phyloP scores from a whole-genome alignment of 92 coral and sea anemone genomes.

The Zoanthus sociatus region DNA sequence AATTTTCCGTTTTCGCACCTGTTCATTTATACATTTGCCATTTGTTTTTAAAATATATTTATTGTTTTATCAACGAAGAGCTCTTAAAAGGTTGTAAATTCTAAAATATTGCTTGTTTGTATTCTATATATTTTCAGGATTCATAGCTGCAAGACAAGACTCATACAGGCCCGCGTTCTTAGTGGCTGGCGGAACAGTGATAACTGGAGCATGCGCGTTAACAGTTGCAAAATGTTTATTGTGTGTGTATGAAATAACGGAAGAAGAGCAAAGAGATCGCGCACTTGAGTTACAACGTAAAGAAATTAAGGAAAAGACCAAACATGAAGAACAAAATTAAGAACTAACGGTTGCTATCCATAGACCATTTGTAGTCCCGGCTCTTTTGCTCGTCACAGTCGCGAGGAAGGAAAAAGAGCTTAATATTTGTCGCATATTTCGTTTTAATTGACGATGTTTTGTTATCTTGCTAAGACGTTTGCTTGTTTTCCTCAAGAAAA shows the following conservation, averaged over 20 bases:
- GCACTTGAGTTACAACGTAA: not conserved
- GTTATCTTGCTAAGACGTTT: no score
- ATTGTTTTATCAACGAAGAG: not conserved
- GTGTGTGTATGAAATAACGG: not conserved
- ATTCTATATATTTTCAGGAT: not conserved
- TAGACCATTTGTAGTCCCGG: not conserved
- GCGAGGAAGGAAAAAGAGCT: no score
- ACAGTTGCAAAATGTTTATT: constrained; percentile 13
- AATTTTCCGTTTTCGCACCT: no score
- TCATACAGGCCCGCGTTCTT: not conserved
- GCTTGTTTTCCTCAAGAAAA: no score
- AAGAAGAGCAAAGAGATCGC: constrained; percentile 12
- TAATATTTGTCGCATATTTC: no score
- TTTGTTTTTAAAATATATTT: no score
- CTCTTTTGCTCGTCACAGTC: no score
- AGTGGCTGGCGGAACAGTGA: constrained; percentile 33
- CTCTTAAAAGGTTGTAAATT: not conserved
- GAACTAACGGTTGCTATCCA: not conserved
- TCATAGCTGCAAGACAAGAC: not conserved
- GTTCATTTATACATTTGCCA: no score
- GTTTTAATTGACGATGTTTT: no score
- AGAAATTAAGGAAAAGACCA: not conserved
- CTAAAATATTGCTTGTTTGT: not conserved
- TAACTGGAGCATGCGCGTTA: constrained; percentile 38
- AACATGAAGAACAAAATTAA: not conserved